Conservation (phyloP, 2,888 invertebrate species). For the Nephrotoma flavescens region DNA sequence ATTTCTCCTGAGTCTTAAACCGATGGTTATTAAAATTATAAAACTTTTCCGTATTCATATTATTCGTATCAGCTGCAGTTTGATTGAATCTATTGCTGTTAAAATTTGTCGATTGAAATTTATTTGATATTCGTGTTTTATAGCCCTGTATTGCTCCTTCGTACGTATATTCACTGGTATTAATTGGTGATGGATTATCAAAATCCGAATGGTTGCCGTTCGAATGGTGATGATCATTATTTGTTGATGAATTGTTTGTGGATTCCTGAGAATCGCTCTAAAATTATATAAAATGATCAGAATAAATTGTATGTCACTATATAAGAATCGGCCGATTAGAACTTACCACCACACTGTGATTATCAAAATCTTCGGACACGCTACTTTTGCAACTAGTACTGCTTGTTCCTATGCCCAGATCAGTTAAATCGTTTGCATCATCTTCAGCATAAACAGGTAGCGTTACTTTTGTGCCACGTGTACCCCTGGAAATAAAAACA, state of each 20-base stretch:
- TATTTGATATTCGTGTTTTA: constrained; percentile 56
- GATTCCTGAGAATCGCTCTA: constrained; percentile 14
- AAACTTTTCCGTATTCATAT: neutral
- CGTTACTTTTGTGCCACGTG: constrained; percentile 39
- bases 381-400: constrained; percentile 46
- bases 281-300: neutral
- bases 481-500: constrained; percentile 26
- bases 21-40: neutral
- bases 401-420: constrained; percentile 60
- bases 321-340: neutral
- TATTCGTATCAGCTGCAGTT: neutral
- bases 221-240: constrained; percentile 15
- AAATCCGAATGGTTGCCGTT: constrained; percentile 37
- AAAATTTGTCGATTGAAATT: constrained; percentile 17
- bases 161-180: constrained; percentile 69
- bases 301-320: neutral
- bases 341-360: constrained; percentile 46
- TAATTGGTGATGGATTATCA: constrained; percentile 51
- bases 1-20: neutral
- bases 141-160: constrained; percentile 79
- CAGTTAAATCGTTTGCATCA: constrained; percentile 70
- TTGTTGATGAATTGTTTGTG: constrained; percentile 3
- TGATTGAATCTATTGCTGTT: neutral
- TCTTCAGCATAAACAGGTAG: constrained; percentile 65
- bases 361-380: constrained; percentile 47